phyloP scores from a whole-genome alignment of 37 sponge, comb jelly and placozoan species.

The Haliclona indistincta region DNA sequence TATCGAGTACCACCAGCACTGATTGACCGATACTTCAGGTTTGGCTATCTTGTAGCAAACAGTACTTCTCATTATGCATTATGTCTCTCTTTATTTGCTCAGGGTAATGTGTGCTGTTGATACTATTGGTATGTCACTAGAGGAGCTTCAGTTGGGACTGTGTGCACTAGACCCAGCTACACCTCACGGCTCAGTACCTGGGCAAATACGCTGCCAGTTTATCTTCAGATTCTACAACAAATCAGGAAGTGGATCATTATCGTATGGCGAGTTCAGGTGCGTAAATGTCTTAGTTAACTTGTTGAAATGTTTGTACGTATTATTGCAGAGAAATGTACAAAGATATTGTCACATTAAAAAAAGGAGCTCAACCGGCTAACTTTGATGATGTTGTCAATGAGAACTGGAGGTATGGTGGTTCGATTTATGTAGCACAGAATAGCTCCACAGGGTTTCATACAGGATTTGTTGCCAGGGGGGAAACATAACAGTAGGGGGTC shows the following conservation, averaged over 20 bases:
- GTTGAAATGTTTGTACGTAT: background rate
- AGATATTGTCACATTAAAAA: constrained; percentile 42
- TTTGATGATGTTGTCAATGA: constrained; percentile 19
- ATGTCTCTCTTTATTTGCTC: background rate
- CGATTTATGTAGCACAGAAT: too few species aligned
- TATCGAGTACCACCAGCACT: constrained; percentile 28
- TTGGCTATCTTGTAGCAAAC: background rate
- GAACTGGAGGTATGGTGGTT: constrained; percentile 50
- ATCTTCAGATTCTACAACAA: constrained; percentile 88
- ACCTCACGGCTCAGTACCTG: constrained; percentile 78
- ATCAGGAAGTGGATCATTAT: constrained; percentile 39
- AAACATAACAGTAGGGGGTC: too few species aligned
- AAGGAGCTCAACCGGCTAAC: background rate
- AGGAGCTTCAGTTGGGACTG: constrained; percentile 72
- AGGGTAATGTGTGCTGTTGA: background rate
- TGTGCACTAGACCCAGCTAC: constrained; percentile 88
- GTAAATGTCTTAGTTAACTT: background rate
- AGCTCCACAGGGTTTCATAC: too few species aligned
- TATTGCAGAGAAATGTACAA: constrained; percentile 27
- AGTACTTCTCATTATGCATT: background rate
- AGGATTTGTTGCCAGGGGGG: too few species aligned
- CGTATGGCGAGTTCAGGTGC: constrained; percentile 69
- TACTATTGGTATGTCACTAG: constrained; percentile 7
- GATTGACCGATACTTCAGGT: constrained; percentile 55
- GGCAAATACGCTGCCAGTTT: constrained; percentile 82